Evolutionary conservation across 2,113 vertebrate genomes (phyloP).

Genomic region (Arvicanthis niloticus): DNA sequence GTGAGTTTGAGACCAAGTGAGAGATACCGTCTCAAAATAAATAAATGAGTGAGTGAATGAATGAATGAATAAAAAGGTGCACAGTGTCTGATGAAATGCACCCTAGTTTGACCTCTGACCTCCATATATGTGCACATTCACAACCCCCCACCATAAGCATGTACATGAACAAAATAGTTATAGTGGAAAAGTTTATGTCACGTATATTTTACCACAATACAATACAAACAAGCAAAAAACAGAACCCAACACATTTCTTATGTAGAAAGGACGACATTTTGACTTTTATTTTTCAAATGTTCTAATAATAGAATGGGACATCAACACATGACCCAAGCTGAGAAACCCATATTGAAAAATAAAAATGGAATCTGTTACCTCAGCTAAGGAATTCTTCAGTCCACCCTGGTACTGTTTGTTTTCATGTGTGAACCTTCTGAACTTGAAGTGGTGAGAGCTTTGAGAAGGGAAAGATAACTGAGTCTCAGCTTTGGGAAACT

Average conservation of each 20-base stretch:
- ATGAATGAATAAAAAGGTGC: background rate
- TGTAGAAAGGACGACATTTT: background rate
- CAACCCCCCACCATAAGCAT: background rate
- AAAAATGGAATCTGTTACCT: background rate
- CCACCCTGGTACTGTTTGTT: background rate
- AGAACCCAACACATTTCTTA: background rate
- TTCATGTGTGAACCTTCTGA: constrained; percentile 6
- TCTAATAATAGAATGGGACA: background rate
- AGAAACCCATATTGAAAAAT: background rate
- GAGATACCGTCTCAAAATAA: background rate
- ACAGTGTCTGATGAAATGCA: background rate
- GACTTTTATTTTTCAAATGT: background rate
- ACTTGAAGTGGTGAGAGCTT: background rate
- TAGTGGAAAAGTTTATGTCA: background rate
- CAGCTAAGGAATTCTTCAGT: background rate
- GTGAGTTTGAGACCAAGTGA: background rate
- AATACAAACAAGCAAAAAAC: background rate
- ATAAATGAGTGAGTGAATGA: background rate
- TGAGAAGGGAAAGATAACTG: background rate
- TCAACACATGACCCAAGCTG: background rate
- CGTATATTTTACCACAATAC: background rate
- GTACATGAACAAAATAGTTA: background rate
- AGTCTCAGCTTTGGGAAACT: constrained; percentile 48
- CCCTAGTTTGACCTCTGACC: background rate
- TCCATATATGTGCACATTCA: background rate